Conservation (phyloP, 2,113 vertebrate genomes). For the Elaphurus davidianus region DNA sequence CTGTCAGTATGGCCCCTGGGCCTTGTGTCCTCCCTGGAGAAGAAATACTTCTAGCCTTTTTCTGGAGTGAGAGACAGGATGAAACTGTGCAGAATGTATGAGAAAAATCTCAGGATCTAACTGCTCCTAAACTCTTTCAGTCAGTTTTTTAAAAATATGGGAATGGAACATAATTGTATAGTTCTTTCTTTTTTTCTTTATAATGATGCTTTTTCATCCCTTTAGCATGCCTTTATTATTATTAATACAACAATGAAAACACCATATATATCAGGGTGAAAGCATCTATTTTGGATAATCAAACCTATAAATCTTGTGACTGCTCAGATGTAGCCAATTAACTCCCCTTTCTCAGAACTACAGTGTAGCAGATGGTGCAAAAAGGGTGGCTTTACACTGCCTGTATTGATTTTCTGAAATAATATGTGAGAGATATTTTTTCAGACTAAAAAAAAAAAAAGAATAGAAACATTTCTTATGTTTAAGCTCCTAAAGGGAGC, state of each 20-base stretch:
- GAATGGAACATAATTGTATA: neutral
- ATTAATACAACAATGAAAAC: conserved; percentile 52
- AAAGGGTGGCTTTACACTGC: neutral
- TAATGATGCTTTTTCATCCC: conserved; percentile 54
- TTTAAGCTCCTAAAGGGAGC: conserved; percentile 53
- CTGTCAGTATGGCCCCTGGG: neutral
- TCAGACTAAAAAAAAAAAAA: neutral
- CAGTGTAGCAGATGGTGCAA: conserved; percentile 47
- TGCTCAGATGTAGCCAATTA: conserved; percentile 73
- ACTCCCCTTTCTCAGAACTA: conserved; percentile 43
- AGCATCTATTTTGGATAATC: conserved; percentile 59
- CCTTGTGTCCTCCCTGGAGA: neutral
- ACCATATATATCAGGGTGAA: conserved; percentile 48
- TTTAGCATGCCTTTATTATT: conserved; percentile 68
- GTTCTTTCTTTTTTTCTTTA: neutral
- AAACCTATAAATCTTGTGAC: conserved; percentile 74
- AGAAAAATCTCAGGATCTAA: neutral
- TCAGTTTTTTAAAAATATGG: neutral
- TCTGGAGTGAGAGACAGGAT: neutral
- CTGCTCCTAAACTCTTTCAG: neutral
- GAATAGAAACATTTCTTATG: conserved; percentile 25
- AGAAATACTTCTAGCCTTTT: neutral
- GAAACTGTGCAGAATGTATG: neutral
- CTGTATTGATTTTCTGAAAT: no score
- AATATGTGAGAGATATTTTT: no score